These are phyloP conservation scores for Rana temporaria DNA, from an alignment of 2,113 vertebrate genomes.

Conservation along the genomic window DNA sequence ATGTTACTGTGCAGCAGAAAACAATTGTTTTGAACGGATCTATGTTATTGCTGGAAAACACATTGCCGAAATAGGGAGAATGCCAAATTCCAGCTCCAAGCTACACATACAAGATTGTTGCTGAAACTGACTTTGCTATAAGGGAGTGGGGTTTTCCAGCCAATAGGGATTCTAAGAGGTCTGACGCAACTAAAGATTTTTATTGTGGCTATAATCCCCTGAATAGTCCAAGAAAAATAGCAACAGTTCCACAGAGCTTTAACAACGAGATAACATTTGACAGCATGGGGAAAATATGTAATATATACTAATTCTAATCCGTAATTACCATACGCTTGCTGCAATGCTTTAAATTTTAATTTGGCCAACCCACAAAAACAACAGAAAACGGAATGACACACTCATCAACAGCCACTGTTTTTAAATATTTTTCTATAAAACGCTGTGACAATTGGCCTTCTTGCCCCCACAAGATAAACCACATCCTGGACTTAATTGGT, in stretches of 20 bases:
- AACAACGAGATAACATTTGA: constrained; percentile 26
- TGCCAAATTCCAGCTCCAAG: constrained; percentile 36
- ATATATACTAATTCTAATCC: constrained; percentile 25
- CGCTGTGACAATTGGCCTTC: constrained; percentile 3
- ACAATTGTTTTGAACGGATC: constrained; percentile 28
- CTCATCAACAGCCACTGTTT: not conserved
- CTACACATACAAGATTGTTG: constrained; percentile 30
- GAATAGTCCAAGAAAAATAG: constrained; percentile 27
- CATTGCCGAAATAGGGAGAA: constrained; percentile 21
- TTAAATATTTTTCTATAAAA: constrained; percentile 6
- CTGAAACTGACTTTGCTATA: constrained; percentile 4
- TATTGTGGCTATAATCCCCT: constrained; percentile 42
- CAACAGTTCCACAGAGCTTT: constrained; percentile 35
- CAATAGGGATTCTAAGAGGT: constrained; percentile 12
- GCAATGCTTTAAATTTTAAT: not conserved
- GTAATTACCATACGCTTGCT: not conserved
- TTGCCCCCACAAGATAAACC: not conserved
- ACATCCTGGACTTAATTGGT: constrained; percentile 6
- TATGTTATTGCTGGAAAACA: constrained; percentile 47
- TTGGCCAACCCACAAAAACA: not conserved
- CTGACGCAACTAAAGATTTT: constrained; percentile 42
- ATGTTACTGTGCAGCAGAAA: constrained; percentile 24
- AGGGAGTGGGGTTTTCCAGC: constrained; percentile 30
- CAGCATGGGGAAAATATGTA: constrained; percentile 35
- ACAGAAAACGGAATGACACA: not conserved